Conservation (phyloP, 2,888 invertebrate genomes). For the Cheilosia scutellata region DNA sequence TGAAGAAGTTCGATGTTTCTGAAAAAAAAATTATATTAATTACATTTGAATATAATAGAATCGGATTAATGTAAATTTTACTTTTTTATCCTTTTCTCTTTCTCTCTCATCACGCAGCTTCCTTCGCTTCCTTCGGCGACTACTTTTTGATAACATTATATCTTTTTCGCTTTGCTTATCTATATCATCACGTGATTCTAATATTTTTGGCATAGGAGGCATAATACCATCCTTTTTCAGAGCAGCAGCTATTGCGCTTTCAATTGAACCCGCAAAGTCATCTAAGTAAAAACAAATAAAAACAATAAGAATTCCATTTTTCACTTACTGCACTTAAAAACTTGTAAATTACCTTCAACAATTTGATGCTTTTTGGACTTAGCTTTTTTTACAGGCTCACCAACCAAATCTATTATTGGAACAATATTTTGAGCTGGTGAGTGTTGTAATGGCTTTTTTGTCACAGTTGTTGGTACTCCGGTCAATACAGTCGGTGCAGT, state of each 20-base stretch:
- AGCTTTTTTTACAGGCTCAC: conserved; percentile 34
- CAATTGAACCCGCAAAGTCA: conserved; percentile 92
- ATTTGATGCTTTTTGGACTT: conserved; percentile 52
- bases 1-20: conserved; percentile 74
- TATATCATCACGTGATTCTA: conserved; percentile 86
- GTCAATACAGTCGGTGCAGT: conserved; percentile 1
- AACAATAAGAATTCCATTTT: not conserved
- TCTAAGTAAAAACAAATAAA: conserved; percentile 82
- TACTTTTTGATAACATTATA: conserved; percentile 76
- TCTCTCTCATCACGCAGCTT: conserved; percentile 81
- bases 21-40: conserved; percentile 27
- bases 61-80: conserved; percentile 4
- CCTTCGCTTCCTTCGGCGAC: conserved; percentile 82
- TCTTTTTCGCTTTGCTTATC: conserved; percentile 85
- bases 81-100: conserved; percentile 80
- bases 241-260: conserved; percentile 91
- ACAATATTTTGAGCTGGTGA: conserved; percentile 14
- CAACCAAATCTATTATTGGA: conserved; percentile 14
- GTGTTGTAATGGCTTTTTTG: conserved; percentile 72
- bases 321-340: too few species aligned
- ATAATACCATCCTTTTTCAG: conserved; percentile 88
- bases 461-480: conserved; percentile 14
- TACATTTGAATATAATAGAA: not conserved
- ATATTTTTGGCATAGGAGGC: conserved; percentile 80
- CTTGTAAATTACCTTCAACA: conserved; percentile 29